These are phyloP conservation scores for Belonocnema kinseyi DNA, from an alignment of 1,140 invertebrate species.

Conservation along the genomic window DNA sequence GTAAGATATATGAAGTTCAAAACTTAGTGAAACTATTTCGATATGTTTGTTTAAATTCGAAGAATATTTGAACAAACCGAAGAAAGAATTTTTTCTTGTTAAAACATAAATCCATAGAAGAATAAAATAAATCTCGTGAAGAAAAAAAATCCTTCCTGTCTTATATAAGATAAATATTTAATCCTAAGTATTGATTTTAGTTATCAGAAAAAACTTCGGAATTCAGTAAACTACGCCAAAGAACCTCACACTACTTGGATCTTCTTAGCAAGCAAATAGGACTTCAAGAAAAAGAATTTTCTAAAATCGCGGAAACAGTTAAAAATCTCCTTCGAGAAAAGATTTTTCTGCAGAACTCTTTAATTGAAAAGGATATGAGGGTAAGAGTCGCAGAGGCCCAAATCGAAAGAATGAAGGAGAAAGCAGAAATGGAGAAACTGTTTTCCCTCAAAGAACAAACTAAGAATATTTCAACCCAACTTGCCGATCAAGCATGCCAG, in stretches of 20 bases:
- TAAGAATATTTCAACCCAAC: constrained; percentile 47
- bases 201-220: constrained; percentile 45
- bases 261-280: constrained; percentile 55
- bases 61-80: too few relatives aligned
- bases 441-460: constrained; percentile 51
- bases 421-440: constrained; percentile 53
- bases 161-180: background rate
- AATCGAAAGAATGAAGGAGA: constrained; percentile 49
- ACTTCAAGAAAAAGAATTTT: constrained; percentile 58
- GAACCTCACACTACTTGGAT: constrained; percentile 55
- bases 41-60: too few relatives aligned
- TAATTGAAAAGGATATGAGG: constrained; percentile 49
- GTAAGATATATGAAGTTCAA: too few relatives aligned
- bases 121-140: background rate
- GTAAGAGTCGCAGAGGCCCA: constrained; percentile 41
- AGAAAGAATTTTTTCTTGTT: too few relatives aligned
- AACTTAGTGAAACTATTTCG: too few relatives aligned
- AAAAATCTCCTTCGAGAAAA: constrained; percentile 59
- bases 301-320: constrained; percentile 56
- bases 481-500: constrained; percentile 53
- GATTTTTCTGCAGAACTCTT: constrained; percentile 53
- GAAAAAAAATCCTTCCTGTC: background rate
- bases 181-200: constrained; percentile 42
- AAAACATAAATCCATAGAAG: too few relatives aligned
- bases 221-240: constrained; percentile 50